A percentile compares a stretch with the other conserved stretches of the same genome.
These are phyloP conservation scores for Eupithecia tripunctaria DNA, from an alignment of 2,888 invertebrate species.

Conservation along the genomic window DNA sequence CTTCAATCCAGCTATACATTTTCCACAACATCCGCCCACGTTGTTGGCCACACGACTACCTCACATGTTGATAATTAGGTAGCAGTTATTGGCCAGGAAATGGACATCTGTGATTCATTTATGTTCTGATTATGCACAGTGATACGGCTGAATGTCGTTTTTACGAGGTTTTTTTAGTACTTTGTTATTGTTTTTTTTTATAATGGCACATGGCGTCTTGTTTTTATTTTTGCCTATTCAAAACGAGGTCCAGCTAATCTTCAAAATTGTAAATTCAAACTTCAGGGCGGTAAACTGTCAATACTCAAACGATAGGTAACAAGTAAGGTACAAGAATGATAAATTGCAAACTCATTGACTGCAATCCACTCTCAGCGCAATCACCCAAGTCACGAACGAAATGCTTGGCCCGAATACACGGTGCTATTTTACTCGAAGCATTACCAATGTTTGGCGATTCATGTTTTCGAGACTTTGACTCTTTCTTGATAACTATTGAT, in stretches of 20 bases:
- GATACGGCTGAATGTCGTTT: slow-evolving; percentile 1
- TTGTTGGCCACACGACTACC: slow-evolving; percentile 5
- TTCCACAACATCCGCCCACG: slow-evolving; percentile 13
- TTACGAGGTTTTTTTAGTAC: not conserved
- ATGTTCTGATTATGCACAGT: not conserved
- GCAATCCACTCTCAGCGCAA: slow-evolving; percentile 36
- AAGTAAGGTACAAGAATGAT: slow-evolving; percentile 26
- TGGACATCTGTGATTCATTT: slow-evolving; percentile 10
- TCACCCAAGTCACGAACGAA: slow-evolving; percentile 44
- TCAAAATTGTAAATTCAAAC: not conserved
- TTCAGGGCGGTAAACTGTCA: not conserved
- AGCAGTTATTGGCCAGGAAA: slow-evolving; percentile 12
- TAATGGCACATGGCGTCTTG: not conserved
- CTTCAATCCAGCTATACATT: slow-evolving; percentile 10
- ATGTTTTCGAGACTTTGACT: not conserved
- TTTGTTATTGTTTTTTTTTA: not conserved
- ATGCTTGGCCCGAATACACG: slow-evolving; percentile 24
- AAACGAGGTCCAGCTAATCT: not conserved
- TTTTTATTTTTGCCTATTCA: not conserved
- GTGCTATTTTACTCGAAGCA: not conserved
- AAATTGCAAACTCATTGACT: slow-evolving; percentile 26
- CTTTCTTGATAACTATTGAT: not conserved
- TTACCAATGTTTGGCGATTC: not conserved
- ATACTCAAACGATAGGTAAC: slow-evolving; percentile 5
- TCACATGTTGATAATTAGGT: slow-evolving; percentile 8